Evolutionary conservation across 2,888 invertebrate genomes (phyloP).

Genomic region (Taenaris catops): DNA sequence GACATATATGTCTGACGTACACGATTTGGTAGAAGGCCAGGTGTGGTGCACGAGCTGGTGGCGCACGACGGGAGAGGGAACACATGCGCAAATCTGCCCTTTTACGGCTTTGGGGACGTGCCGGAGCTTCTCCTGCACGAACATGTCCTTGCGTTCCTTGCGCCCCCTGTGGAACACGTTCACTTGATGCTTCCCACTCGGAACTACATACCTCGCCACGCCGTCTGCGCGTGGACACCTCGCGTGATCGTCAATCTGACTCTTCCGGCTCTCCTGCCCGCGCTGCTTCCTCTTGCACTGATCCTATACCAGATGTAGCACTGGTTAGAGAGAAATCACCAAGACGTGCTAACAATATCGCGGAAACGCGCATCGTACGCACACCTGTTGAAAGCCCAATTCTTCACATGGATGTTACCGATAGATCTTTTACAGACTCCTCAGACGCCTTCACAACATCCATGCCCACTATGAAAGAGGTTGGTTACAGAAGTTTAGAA

Average conservation of each 20-base stretch:
- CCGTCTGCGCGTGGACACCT: slow-evolving; percentile 36
- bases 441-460: slow-evolving; percentile 45
- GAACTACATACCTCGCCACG: slow-evolving; percentile 46
- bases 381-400: slow-evolving; percentile 21
- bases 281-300: slow-evolving; percentile 22
- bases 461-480: slow-evolving; percentile 42
- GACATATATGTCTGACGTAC: too few relatives aligned
- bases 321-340: slow-evolving; percentile 13
- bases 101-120: slow-evolving; percentile 57
- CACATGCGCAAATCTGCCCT: slow-evolving; percentile 60
- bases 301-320: slow-evolving; percentile 25
- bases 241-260: slow-evolving; percentile 29
- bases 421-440: slow-evolving; percentile 36
- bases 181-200: slow-evolving; percentile 54
- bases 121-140: slow-evolving; percentile 30
- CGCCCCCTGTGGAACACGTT: slow-evolving; percentile 37
- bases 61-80: slow-evolving; percentile 47
- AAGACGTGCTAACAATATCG: slow-evolving; percentile 20
- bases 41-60: slow-evolving; percentile 32
- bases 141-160: slow-evolving; percentile 37
- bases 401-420: slow-evolving; percentile 25
- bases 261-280: slow-evolving; percentile 22
- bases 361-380: slow-evolving; percentile 12
- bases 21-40: too few relatives aligned
- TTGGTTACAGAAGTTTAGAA: slow-evolving; percentile 17